These are phyloP conservation scores for Aphis gossypii DNA, from an alignment of 1,140 invertebrate species.

Conservation along the genomic window DNA sequence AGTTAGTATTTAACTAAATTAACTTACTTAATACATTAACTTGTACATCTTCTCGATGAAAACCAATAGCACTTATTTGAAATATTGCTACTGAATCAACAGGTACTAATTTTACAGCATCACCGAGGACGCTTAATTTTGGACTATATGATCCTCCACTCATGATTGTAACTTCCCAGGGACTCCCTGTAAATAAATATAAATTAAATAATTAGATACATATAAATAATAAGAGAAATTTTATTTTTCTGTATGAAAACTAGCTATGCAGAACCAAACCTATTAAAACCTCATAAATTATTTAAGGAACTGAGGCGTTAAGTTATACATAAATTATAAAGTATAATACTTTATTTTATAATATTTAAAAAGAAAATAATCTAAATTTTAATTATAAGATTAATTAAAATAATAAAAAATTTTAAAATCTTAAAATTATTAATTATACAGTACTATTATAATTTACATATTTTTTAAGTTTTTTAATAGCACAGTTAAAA, in stretches of 20 bases:
- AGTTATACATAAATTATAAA: neutral
- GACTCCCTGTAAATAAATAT: slow-evolving; percentile 75
- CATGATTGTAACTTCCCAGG: slow-evolving; percentile 89
- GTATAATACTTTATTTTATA: neutral
- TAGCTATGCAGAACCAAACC: neutral
- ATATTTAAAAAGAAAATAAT: neutral
- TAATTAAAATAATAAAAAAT: neutral
- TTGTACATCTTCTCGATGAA: slow-evolving; percentile 71
- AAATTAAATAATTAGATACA: slow-evolving; percentile 61
- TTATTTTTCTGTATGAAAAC: neutral
- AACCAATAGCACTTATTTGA: slow-evolving; percentile 77
- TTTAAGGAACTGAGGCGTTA: neutral
- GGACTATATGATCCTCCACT: slow-evolving; percentile 66
- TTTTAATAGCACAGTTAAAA: neutral
- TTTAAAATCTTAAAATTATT: neutral
- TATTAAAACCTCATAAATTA: neutral
- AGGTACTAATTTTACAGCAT: slow-evolving; percentile 85
- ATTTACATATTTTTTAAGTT: neutral
- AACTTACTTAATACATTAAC: slow-evolving; percentile 67
- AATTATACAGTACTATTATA: neutral
- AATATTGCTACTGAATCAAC: slow-evolving; percentile 85
- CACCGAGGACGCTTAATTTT: slow-evolving; percentile 79
- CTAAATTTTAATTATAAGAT: neutral
- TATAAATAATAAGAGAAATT: neutral
- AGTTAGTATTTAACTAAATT: neutral